phyloP scores from a whole-genome alignment of 30 jellyfish, hydroid and myxozoan species.

The Aurelia aurita complex sp. Pacific region DNA sequence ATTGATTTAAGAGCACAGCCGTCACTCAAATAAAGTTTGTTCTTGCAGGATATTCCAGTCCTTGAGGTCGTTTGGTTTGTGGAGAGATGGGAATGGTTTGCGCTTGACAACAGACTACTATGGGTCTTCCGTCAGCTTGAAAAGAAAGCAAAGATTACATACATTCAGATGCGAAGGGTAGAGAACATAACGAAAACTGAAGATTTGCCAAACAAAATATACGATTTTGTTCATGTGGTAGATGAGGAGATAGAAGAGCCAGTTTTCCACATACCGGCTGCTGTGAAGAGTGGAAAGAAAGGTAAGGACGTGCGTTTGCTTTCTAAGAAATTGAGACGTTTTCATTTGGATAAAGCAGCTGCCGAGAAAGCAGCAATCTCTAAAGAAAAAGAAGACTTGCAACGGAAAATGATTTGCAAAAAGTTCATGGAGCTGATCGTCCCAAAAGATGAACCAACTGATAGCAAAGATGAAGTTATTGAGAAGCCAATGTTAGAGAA shows the following conservation, averaged over 20 bases:
- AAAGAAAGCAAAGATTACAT: slow-evolving; percentile 41
- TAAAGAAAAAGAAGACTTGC: neutral
- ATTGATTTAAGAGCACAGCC: no score
- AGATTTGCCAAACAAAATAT: slow-evolving; percentile 13
- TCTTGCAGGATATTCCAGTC: slow-evolving; percentile 31
- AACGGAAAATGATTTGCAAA: no score
- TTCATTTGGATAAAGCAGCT: neutral
- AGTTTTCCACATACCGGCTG: neutral
- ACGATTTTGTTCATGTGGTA: slow-evolving; percentile 1
- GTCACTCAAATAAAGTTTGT: neutral
- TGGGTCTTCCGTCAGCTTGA: slow-evolving; percentile 77
- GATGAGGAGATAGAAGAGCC: slow-evolving; percentile 41
- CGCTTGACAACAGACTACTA: slow-evolving; percentile 44
- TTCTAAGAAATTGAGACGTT: slow-evolving; percentile 22
- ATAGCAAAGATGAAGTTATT: no score
- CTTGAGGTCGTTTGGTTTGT: slow-evolving; percentile 70
- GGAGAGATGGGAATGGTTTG: slow-evolving; percentile 74
- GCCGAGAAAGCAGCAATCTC: no score
- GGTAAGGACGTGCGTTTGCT: slow-evolving; percentile 16
- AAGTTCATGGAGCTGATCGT: no score
- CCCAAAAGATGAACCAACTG: no score
- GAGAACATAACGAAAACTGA: slow-evolving; percentile 15
- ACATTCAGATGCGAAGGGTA: slow-evolving; percentile 57
- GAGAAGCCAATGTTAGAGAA: no score
- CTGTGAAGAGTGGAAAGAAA: slow-evolving; percentile 9